Base-by-base conservation (phyloP, 2,113 vertebrate species). In the Ranitomeya variabilis region DNA sequence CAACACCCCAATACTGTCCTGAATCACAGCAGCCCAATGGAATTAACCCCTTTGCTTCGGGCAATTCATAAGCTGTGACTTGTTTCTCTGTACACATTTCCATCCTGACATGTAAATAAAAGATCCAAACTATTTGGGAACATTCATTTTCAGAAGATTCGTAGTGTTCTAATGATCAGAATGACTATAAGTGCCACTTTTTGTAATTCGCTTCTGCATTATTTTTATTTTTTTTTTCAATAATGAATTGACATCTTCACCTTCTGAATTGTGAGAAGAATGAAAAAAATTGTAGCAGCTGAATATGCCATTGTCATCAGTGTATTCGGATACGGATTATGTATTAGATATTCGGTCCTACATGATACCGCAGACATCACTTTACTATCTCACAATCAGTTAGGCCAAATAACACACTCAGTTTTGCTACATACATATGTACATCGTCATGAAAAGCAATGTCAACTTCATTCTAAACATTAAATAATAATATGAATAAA, bases 1-100 rank as follows among this genome's bases (percentile, higher is more conserved):
- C 87, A 88, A 88, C 87, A 77, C 87, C 80, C 87, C 69, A 88
- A 76, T 77, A 88, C 80, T 78, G 45, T 21, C 71, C 59, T 83
- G 57, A 83, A 74, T 86, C 37, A 52, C 60, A n/a, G 80, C 6
- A 71, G 13, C n/a, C 12, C 45, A 23, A 6, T 16, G 15, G 14
- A 84, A 51, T 84, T 84, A 84, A 84, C 82, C 64, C 82, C 51
- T 84, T 23, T 14, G 62, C 67, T 84, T 55, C 45, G 0, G 23
- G 0, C 15, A 45, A 74, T n/a, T 4, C 31, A 6, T 3, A 7
- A 67, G 21, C 64, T 67, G 6, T 67, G n/a, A 64, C 4, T 10
- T 21, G 18, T 64, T 5, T n/a, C 8, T 57, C 9, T 57, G 55
- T 9, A 14, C 71, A 37, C 9, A 2, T 45, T 45, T 74, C 31